These are phyloP conservation scores for Chironomus tentans DNA, from an alignment of 2,888 invertebrate species.

Conservation along the genomic window DNA sequence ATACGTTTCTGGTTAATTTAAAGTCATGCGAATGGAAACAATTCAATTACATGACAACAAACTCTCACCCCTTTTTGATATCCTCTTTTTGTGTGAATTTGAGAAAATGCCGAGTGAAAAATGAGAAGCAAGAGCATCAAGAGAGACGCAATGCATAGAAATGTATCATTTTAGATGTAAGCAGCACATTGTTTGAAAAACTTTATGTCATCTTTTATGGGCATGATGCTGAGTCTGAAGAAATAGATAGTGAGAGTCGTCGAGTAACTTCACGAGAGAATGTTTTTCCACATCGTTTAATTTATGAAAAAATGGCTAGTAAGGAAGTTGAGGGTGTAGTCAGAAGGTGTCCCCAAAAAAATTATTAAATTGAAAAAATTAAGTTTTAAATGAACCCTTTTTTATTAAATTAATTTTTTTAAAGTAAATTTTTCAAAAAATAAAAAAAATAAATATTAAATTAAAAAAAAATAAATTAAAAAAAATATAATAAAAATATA, in stretches of 20 bases:
- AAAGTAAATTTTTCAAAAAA: too few relatives aligned
- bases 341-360: too few relatives aligned
- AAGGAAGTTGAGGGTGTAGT: too few relatives aligned
- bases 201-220: background rate
- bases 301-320: background rate
- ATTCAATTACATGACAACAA: background rate
- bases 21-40: background rate
- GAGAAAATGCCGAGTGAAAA: background rate
- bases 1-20: background rate
- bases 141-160: background rate
- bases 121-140: background rate
- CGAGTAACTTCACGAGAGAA: background rate
- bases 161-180: background rate
- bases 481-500: too few relatives aligned
- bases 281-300: constrained; percentile 15
- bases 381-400: too few relatives aligned
- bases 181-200: background rate
- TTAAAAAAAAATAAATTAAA: too few relatives aligned
- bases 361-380: too few relatives aligned
- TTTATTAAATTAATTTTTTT: too few relatives aligned
- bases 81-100: background rate
- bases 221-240: background rate
- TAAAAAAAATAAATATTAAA: too few relatives aligned
- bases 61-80: background rate
- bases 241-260: background rate